These are phyloP conservation scores for Osmoderma eremita DNA, from an alignment of 2,888 invertebrate genomes.

Conservation along the genomic window DNA sequence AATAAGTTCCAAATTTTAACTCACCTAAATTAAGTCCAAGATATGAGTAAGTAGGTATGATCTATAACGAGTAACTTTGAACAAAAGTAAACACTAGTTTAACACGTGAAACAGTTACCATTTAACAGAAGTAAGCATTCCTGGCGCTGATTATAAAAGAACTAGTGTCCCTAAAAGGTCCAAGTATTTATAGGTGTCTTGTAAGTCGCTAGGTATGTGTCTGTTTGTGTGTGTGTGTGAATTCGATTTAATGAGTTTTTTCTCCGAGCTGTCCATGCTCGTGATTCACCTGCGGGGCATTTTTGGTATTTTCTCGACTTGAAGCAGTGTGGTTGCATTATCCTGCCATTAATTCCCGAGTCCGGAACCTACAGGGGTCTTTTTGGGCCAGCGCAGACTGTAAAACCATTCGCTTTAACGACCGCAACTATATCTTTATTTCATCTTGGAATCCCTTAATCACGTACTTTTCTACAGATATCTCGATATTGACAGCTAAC, in stretches of 20 bases:
- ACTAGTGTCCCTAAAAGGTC: conserved; percentile 32
- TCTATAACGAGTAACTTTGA: neutral
- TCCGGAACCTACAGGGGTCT: conserved; percentile 23
- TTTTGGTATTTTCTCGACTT: conserved; percentile 34
- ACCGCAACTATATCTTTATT: conserved; percentile 35
- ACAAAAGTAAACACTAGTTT: neutral
- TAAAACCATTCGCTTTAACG: conserved; percentile 33
- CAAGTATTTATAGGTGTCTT: conserved; percentile 31
- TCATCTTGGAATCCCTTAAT: conserved; percentile 36
- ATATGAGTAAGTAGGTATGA: too few relatives aligned
- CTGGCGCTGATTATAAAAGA: conserved; percentile 31
- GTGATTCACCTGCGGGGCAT: conserved; percentile 37
- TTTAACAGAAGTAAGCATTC: conserved; percentile 29
- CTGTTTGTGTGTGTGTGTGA: conserved; percentile 31
- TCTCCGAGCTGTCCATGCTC: conserved; percentile 18
- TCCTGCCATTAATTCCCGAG: conserved; percentile 36
- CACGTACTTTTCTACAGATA: conserved; percentile 12
- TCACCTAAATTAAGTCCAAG: too few relatives aligned
- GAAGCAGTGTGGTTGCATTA: conserved; percentile 26
- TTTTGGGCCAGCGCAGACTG: conserved; percentile 1
- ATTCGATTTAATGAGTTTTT: conserved; percentile 35
- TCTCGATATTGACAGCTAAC: conserved; percentile 16
- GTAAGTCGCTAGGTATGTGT: conserved; percentile 7
- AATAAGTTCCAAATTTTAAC: too few relatives aligned
- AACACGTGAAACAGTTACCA: conserved; percentile 23